These are phyloP conservation scores for Sebastes itinus DNA, from an alignment of 2,797 vertebrate genomes.

Conservation along the genomic window DNA sequence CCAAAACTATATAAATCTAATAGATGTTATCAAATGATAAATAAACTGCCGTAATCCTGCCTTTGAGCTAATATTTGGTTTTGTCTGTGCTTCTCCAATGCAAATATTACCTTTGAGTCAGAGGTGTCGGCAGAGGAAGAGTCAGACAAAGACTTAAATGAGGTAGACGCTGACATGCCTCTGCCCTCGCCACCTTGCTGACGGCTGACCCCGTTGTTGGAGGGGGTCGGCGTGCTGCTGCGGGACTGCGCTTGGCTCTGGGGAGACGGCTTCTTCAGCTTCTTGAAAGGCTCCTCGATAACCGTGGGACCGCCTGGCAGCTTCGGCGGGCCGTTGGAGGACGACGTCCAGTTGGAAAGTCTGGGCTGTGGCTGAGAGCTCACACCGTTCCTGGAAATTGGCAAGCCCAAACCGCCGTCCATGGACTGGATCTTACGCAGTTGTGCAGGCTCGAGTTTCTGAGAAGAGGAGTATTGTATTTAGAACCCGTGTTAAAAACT, in stretches of 20 bases:
- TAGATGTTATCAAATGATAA: neutral
- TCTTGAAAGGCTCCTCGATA: constrained; percentile 82
- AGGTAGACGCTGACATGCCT: constrained; percentile 82
- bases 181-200: constrained; percentile 76
- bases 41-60: neutral
- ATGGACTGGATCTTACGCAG: constrained; percentile 82
- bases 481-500: neutral
- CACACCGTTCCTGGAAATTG: constrained; percentile 81
- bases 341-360: constrained; percentile 65
- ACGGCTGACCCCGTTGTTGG: constrained; percentile 58
- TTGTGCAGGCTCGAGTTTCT: constrained; percentile 84
- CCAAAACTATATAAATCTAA: neutral
- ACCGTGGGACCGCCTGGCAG: constrained; percentile 60
- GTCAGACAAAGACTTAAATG: constrained; percentile 83
- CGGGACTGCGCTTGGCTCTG: constrained; percentile 70
- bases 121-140: constrained; percentile 81
- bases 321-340: constrained; percentile 72
- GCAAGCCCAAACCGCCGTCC: constrained; percentile 87
- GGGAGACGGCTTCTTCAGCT: constrained; percentile 83
- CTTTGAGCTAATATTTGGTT: neutral
- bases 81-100: neutral
- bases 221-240: constrained; percentile 71
- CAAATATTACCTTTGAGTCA: constrained; percentile 79
- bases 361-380: constrained; percentile 76
- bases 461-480: neutral